Evolutionary conservation across 2,797 vertebrate species (phyloP), one percentile per base, ranked within the genome.

Genomic region (Dromococcyx pavoninus): DNA sequence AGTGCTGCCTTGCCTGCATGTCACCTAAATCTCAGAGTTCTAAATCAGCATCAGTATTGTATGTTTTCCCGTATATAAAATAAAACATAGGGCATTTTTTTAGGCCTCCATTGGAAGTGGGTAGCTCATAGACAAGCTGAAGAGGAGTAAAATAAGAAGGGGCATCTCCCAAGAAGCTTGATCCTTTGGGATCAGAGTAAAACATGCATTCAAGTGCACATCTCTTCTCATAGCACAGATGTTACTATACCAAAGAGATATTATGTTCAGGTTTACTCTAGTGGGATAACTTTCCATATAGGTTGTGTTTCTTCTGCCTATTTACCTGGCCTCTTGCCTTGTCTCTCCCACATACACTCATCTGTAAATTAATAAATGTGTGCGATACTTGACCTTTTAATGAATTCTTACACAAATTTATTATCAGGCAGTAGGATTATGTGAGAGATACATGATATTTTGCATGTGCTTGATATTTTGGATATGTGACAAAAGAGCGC

Each of bases 1-100:
- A 61, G 2, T 3, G 11, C 11, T 60, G 32, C 3, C 0, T 48
- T 83, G n/a, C 35, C 43, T 62, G 2, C 9, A 2, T 28, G 3
- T 53, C 58, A 24, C 25, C 41, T 89, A n/a, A 18, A 28, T 65
- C 74, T 71, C 9, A 2, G 44, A 80, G 35, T 65, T 61, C 19
- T 74, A 23, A 71, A 58, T 54, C 33, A 15, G 43, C 18, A 17
- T 58, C 58, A 13, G 12, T 57, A 33, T n/a, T 58, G 0, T 3
- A 0, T n/a, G 14, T 27, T 75, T 66, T 84, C 51, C 43, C 64
- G 5, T 27, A 8, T 44, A 7, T 56, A 13, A n/a, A 22, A 9
- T 5, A 27, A 58, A 83, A 48, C 5, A 11, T 3, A 46, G 30
- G 37, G 8, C 27, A 56, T 21, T 5, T 62, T n/a, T 44, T 66